Percentiles rank a stretch among this genome's conserved stretches.
Conservation (phyloP, 2,797 vertebrate genomes). For the Lacerta bilineata region DNA sequence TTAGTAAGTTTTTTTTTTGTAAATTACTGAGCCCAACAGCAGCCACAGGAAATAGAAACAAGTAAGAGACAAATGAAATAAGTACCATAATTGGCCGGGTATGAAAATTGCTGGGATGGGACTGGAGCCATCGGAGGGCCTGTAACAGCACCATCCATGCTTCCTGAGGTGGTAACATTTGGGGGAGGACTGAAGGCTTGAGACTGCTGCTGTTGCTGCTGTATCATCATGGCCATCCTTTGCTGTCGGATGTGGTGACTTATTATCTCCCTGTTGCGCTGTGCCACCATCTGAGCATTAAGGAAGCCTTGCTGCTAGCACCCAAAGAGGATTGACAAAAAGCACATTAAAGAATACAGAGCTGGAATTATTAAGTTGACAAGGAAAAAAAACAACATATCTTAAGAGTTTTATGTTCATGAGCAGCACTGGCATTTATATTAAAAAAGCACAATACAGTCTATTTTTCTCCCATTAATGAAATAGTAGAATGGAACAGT, state of each 20-base stretch:
- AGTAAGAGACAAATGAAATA: not conserved
- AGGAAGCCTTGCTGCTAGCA: constrained; percentile 88
- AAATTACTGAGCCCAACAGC: constrained; percentile 29
- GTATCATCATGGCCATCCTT: constrained; percentile 92
- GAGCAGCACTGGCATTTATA: not conserved
- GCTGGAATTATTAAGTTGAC: constrained; percentile 4
- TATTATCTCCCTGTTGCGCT: constrained; percentile 92
- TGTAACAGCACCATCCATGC: constrained; percentile 89
- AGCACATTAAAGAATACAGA: constrained; percentile 50
- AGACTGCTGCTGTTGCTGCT: constrained; percentile 87
- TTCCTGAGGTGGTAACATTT: constrained; percentile 92
- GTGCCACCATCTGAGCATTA: constrained; percentile 96
- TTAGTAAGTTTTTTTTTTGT: constrained; percentile 32
- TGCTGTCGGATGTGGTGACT: constrained; percentile 93
- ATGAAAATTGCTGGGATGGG: constrained; percentile 91
- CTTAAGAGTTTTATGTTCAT: not conserved
- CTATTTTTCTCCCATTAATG: not conserved
- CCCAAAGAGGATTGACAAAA: constrained; percentile 51
- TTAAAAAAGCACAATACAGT: not conserved
- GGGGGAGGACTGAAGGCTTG: constrained; percentile 95
- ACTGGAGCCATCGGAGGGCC: constrained; percentile 87
- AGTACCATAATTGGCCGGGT: constrained; percentile 91
- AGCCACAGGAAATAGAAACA: constrained; percentile 26
- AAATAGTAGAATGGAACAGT: not conserved
- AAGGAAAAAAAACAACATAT: not conserved